A percentile compares a stretch with the other conserved stretches of the same genome.
phyloP scores from a whole-genome alignment of 23 tunicate species.

The Trididemnum nubilum region DNA sequence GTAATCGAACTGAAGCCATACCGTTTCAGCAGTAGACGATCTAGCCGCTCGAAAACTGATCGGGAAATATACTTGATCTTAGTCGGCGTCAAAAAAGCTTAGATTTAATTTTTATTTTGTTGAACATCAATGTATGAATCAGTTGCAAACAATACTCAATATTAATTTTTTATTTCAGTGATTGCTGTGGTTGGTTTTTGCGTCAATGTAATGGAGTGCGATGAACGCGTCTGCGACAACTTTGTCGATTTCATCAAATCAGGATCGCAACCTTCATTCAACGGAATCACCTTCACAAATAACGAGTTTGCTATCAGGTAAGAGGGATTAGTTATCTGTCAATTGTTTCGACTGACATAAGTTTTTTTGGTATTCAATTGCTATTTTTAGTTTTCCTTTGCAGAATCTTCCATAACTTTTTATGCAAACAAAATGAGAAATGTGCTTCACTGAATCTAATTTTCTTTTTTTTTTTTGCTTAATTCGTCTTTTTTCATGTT shows the following conservation, averaged over 20 bases:
- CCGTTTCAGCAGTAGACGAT: background rate
- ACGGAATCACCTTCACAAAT: background rate
- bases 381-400: too few relatives aligned
- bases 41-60: background rate
- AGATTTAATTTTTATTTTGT: too few relatives aligned
- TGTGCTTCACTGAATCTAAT: background rate
- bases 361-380: too few relatives aligned
- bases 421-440: background rate
- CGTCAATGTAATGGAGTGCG: background rate
- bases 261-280: background rate
- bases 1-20: background rate
- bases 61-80: too few relatives aligned
- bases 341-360: background rate
- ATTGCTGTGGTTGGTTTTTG: background rate
- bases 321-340: background rate
- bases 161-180: too few relatives aligned
- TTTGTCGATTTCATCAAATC: background rate
- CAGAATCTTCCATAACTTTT: too few relatives aligned
- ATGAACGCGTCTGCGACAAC: background rate
- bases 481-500: too few relatives aligned
- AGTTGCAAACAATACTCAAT: too few relatives aligned
- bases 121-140: too few relatives aligned
- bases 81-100: too few relatives aligned
- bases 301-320: background rate
- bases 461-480: too few relatives aligned